These are phyloP conservation scores for Sarotherodon lohbergeri DNA, from an alignment of 2,113 vertebrate genomes.

Conservation along the genomic window DNA sequence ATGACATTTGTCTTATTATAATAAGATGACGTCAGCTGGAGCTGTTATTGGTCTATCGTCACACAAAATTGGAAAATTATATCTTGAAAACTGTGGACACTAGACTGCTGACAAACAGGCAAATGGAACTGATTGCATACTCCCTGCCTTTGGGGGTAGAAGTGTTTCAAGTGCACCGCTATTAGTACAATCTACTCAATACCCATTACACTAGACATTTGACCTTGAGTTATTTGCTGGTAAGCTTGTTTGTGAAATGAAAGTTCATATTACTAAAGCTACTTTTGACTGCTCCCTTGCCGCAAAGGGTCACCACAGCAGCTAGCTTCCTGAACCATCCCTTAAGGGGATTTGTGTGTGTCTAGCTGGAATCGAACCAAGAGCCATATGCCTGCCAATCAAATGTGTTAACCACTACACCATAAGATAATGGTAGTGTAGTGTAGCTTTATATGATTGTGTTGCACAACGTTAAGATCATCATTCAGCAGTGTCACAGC, in stretches of 20 bases:
- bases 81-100: neutral
- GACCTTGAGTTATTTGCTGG: neutral
- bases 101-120: neutral
- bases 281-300: neutral
- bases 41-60: neutral
- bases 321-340: neutral
- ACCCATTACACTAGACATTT: neutral
- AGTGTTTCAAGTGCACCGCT: neutral
- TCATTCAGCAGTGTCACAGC: neutral
- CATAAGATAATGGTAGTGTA: neutral
- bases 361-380: neutral
- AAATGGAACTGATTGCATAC: neutral
- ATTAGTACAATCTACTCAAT: neutral
- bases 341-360: neutral
- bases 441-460: neutral
- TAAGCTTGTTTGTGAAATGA: neutral
- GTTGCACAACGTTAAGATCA: neutral
- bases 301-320: neutral
- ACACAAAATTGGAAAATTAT: neutral
- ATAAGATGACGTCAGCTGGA: neutral
- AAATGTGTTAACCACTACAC: neutral
- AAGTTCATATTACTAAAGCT: neutral
- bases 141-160: accelerated
- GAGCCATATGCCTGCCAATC: neutral
- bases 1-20: neutral